These are phyloP conservation scores for Polyodon spathula DNA, from an alignment of 2,113 vertebrate species.

Conservation along the genomic window DNA sequence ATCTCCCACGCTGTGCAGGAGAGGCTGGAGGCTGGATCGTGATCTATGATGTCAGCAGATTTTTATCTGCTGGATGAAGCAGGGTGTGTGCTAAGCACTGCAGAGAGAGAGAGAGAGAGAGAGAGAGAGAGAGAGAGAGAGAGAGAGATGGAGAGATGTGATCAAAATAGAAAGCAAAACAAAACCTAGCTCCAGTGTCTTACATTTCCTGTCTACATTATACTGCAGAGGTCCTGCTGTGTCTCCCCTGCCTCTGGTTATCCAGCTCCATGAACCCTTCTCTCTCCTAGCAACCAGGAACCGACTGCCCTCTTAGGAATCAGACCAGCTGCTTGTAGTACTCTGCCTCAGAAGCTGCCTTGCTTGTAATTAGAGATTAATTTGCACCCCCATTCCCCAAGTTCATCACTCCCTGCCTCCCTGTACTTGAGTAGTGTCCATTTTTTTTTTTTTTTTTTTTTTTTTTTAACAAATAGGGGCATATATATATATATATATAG, in stretches of 20 bases:
- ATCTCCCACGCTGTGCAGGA: conserved; percentile 30
- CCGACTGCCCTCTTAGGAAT: not conserved
- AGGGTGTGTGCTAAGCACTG: conserved; percentile 34
- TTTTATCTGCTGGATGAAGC: conserved; percentile 34
- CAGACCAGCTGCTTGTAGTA: not conserved
- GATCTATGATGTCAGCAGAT: conserved; percentile 63
- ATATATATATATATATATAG: too few species aligned
- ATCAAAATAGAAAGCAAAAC: too few species aligned
- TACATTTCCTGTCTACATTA: too few species aligned
- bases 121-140: not conserved
- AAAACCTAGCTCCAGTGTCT: too few species aligned
- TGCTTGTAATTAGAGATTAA: too few species aligned
- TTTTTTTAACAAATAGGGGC: too few species aligned
- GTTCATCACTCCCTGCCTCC: too few species aligned
- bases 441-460: too few species aligned
- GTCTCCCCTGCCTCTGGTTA: not conserved
- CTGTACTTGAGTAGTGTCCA: too few species aligned
- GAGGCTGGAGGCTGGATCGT: conserved; percentile 38
- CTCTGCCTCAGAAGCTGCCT: too few species aligned
- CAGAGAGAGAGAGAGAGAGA: conserved; percentile 24
- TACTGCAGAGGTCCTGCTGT: conserved; percentile 13
- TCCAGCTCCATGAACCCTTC: conserved; percentile 5
- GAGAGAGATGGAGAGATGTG: not conserved
- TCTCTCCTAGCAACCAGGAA: conserved; percentile 24
- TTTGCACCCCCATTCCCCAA: too few species aligned